These are phyloP conservation scores for Macaria liturata DNA, from an alignment of 2,888 invertebrate species.

Conservation along the genomic window DNA sequence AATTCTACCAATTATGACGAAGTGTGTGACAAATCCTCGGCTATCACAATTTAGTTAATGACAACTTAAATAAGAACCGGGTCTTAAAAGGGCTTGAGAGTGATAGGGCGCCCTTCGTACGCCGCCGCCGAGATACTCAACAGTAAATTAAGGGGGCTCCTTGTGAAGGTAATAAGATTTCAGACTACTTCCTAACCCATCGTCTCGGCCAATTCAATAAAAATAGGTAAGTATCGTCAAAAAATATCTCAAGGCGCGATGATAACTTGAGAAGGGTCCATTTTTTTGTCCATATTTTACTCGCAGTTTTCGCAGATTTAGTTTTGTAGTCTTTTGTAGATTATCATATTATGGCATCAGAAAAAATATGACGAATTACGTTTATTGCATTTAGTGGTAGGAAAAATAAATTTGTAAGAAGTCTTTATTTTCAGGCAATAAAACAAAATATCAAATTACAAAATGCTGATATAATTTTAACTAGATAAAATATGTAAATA, in stretches of 20 bases:
- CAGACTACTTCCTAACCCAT: slow-evolving; percentile 40
- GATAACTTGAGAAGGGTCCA: slow-evolving; percentile 1
- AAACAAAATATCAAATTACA: no score
- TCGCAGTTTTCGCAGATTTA: no score
- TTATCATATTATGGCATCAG: no score
- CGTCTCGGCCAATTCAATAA: slow-evolving; percentile 28
- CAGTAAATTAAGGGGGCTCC: slow-evolving; percentile 45
- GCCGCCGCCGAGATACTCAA: slow-evolving; percentile 32
- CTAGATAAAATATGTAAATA: no score
- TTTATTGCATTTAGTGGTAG: no score
- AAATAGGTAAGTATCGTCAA: slow-evolving; percentile 16
- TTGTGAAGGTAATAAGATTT: slow-evolving; percentile 46
- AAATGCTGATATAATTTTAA: no score
- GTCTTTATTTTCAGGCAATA: no score
- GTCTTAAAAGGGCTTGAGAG: slow-evolving; percentile 27
- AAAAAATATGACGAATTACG: no score
- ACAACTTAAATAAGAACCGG: slow-evolving; percentile 27
- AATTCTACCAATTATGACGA: no score
- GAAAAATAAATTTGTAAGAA: no score
- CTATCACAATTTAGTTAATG: slow-evolving; percentile 21
- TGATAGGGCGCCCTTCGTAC: slow-evolving; percentile 25
- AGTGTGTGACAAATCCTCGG: background rate
- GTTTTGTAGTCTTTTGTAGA: no score
- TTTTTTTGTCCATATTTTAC: background rate
- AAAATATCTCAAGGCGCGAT: background rate